Evolutionary conservation across 2,888 invertebrate species (phyloP).

Genomic region (Linnaemya vulpina): DNA sequence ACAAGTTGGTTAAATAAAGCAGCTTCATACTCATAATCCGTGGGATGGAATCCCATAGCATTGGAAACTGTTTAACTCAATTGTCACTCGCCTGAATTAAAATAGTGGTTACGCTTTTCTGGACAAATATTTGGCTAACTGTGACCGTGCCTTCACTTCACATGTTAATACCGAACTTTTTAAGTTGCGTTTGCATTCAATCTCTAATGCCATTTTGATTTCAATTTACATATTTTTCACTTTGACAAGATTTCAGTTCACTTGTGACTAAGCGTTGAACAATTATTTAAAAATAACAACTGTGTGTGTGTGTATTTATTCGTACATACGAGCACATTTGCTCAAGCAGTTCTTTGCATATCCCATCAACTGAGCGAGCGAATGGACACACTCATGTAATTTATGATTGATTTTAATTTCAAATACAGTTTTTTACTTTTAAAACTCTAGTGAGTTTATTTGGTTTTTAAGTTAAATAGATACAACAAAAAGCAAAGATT

Average conservation of each 20-base stretch:
- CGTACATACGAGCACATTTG: not conserved
- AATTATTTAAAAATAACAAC: conserved; percentile 40
- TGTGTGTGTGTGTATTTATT: not conserved
- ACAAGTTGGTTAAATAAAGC: too few species aligned
- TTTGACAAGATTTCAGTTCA: not conserved
- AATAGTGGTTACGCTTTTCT: too few species aligned
- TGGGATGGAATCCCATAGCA: too few species aligned
- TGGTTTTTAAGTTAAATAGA: not conserved
- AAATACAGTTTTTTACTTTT: conserved; percentile 38
- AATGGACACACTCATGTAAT: conserved; percentile 7
- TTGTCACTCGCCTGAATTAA: too few species aligned
- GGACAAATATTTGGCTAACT: too few species aligned
- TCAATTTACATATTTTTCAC: not conserved
- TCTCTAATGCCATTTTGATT: not conserved
- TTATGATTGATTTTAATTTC: conserved; percentile 61
- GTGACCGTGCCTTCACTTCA: too few species aligned
- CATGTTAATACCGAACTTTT: too few species aligned
- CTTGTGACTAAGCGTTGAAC: conserved; percentile 30
- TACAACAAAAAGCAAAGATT: conserved; percentile 18
- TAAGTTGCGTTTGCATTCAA: too few species aligned
- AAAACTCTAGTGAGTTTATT: conserved; percentile 2
- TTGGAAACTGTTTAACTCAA: too few species aligned
- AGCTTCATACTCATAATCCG: too few species aligned
- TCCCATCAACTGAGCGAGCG: not conserved
- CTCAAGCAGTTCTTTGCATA: not conserved